Evolutionary conservation across 2,113 vertebrate species (phyloP).

Genomic region (Corythaeola cristata): DNA sequence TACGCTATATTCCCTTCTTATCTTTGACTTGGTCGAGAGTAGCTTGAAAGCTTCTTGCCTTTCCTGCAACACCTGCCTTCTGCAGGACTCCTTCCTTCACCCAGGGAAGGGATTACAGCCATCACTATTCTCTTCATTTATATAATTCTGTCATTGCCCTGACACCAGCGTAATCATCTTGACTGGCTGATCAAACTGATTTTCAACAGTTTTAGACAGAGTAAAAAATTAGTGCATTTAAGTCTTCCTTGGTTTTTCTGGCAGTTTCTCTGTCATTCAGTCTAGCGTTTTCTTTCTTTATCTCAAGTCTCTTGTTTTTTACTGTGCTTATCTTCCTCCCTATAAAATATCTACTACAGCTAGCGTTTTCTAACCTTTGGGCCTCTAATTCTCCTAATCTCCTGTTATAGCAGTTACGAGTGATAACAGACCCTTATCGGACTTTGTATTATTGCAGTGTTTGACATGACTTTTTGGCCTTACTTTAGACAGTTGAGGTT

Average conservation of each 20-base stretch:
- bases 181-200: conserved; percentile 59
- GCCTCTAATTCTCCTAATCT: background rate
- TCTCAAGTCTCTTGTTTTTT: background rate
- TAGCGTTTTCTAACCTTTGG: background rate
- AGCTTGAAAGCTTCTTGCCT: background rate
- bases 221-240: conserved; percentile 41
- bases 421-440: background rate
- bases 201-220: conserved; percentile 54
- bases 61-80: background rate
- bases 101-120: background rate
- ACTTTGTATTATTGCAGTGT: background rate
- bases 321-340: background rate
- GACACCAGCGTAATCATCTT: conserved; percentile 43
- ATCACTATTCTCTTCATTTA: conserved; percentile 23
- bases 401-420: background rate
- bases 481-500: background rate
- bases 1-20: background rate
- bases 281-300: background rate
- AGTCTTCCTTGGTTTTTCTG: conserved; percentile 24
- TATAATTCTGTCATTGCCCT: conserved; percentile 48
- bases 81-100: background rate
- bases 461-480: background rate
- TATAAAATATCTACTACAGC: background rate
- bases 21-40: background rate
- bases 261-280: conserved; percentile 7